A percentile compares a stretch with the other conserved stretches of the same genome.
Conservation (phyloP, 2,888 invertebrate species). For the Melanophora roralis region DNA sequence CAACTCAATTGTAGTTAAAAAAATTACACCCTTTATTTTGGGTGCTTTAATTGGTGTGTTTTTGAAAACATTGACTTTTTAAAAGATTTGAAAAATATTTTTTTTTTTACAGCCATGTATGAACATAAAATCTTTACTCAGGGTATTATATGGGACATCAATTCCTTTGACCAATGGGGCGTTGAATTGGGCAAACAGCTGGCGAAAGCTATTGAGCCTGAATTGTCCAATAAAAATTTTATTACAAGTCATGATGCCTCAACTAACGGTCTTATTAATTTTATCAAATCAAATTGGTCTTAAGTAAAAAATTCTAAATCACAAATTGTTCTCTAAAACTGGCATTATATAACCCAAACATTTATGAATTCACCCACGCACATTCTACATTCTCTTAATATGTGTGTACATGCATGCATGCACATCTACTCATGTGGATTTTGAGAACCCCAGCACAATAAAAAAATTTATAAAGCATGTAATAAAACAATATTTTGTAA, state of each 20-base stretch:
- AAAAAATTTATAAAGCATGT: conserved; percentile 10
- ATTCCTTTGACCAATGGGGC: conserved; percentile 99
- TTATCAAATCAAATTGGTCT: conserved; percentile 85
- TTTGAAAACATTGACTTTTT: not conserved
- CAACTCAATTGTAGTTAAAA: conserved; percentile 95
- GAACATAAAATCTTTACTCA: conserved; percentile 99
- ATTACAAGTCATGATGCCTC: conserved; percentile 91
- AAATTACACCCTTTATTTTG: conserved; percentile 93
- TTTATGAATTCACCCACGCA: not conserved
- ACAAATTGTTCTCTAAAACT: not conserved
- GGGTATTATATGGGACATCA: conserved; percentile 99
- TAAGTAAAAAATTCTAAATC: conserved; percentile 5
- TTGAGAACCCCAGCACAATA: not conserved
- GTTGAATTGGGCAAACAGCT: conserved; percentile 99
- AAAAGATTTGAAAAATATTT: not conserved
- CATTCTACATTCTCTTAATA: conserved; percentile 20
- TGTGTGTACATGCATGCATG: not conserved
- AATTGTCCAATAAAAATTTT: conserved; percentile 83
- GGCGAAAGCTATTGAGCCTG: conserved; percentile 98
- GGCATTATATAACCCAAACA: not conserved
- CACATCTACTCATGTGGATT: not conserved
- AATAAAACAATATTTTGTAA: conserved; percentile 25
- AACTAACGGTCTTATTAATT: conserved; percentile 98
- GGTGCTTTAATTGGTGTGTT: conserved; percentile 92
- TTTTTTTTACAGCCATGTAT: conserved; percentile 85